These are phyloP conservation scores for Platysteira castanea DNA, from an alignment of 2,113 vertebrate species.

Conservation along the genomic window DNA sequence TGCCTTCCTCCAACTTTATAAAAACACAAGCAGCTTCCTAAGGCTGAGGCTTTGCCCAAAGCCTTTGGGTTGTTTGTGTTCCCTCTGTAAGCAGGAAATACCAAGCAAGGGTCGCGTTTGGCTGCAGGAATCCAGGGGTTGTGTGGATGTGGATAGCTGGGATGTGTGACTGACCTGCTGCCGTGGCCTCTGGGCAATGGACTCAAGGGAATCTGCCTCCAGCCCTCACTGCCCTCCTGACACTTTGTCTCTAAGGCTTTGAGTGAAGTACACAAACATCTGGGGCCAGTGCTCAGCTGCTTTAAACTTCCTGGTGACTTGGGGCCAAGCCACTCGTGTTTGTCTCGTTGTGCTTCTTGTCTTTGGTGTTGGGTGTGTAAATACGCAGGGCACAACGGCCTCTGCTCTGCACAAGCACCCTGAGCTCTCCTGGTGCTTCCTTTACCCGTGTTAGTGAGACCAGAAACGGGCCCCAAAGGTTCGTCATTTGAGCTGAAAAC, in stretches of 20 bases:
- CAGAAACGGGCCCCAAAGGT: background rate
- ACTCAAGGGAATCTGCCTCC: background rate
- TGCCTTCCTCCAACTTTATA: background rate
- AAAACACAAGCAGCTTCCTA: fast-evolving
- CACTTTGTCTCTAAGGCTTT: background rate
- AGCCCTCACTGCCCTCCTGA: background rate
- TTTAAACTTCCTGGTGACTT: background rate
- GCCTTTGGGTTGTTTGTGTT: background rate
- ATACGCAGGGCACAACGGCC: fast-evolving
- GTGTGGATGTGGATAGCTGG: background rate
- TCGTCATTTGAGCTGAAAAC: background rate
- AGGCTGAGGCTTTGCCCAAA: background rate
- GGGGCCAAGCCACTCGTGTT: background rate
- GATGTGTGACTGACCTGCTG: background rate
- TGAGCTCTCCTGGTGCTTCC: background rate
- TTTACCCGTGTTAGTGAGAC: background rate
- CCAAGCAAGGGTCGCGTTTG: background rate
- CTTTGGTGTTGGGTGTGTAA: background rate
- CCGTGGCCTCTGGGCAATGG: background rate
- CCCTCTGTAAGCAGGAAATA: slow-evolving; percentile 22
- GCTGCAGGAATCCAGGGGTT: background rate
- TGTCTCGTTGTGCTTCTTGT: background rate
- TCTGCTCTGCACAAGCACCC: background rate
- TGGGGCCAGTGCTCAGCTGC: background rate
- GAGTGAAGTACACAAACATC: background rate